Base-by-base conservation (phyloP, 2,888 invertebrate species). In the Clostera curtula region DNA sequence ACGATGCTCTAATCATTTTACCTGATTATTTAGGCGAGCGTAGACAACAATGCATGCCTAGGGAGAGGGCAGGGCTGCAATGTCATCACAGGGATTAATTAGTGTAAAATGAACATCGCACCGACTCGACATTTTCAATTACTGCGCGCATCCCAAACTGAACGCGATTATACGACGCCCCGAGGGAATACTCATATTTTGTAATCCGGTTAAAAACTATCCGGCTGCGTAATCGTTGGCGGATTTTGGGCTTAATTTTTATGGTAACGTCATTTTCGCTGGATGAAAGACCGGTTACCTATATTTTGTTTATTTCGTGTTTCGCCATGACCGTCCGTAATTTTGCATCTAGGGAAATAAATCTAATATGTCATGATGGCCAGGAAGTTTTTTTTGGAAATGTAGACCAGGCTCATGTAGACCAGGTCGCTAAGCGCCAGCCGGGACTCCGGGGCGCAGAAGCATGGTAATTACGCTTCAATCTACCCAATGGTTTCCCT, bases 1-100 rank as follows among this genome's bases (percentile, higher is more conserved):
- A n/a, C n/a, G n/a, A n/a, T 22, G 9, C 15, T 3, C 3, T 23
- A 15, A 22, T 13, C 16, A 24, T 27, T 22, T 28, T 28, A 30
- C 24, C 40, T 40, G 24, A 36, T 34, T 34, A 27, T 32, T 23
- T 9, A 15, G 31, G 31, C 40, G 27, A 42, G 41, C 39, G 34
- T 43, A 43, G 33, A 21, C 31, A 43, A 53, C 55, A 52, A 56
- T 58, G 47, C 50, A 45, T 38, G 40, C 45, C 50, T 42, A 43
- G 52, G 54, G 47, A 53, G 36, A 40, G 46, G 38, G 44, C 36
- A 26, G 33, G 29, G 60, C 50, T 46, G 59, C 62, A 44, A 65
- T 71, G 72, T 80, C 77, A 82, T 80, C 79, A 77, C 59, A 49
- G 57, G 70, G 79, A 79, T 80, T 80, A 82, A 82, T 82, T 79